Conservation (phyloP, 92 coral and sea anemone genomes). For the Epizoanthus illoricatus region DNA sequence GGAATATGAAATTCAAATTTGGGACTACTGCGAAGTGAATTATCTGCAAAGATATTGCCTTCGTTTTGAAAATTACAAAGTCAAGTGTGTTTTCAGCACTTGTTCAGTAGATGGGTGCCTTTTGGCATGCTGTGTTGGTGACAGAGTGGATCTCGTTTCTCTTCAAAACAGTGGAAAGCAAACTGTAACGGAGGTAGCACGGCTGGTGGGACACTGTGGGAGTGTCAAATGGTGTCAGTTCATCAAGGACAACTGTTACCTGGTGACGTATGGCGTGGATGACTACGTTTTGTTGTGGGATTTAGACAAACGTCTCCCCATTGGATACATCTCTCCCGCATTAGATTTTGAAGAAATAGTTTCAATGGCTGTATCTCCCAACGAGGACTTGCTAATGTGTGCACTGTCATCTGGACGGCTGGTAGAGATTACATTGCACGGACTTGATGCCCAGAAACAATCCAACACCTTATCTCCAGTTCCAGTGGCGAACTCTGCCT, state of each 20-base stretch:
- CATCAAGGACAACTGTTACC: conserved; percentile 6
- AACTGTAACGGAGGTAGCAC: too few species aligned
- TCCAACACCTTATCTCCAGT: too few species aligned
- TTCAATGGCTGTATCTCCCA: conserved; percentile 2
- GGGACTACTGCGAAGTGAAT: background rate
- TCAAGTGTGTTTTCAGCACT: background rate
- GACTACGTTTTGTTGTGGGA: conserved; percentile 2
- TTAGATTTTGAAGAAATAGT: background rate
- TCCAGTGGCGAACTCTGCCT: too few species aligned
- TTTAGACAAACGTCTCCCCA: background rate
- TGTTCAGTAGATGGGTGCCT: conserved; percentile 11
- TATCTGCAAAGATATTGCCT: background rate
- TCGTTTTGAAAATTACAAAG: background rate
- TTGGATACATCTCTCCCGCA: background rate
- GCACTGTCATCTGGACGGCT: too few species aligned
- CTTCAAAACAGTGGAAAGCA: background rate
- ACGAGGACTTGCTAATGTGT: too few species aligned
- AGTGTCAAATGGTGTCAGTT: conserved; percentile 15
- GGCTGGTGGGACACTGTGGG: background rate
- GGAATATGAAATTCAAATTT: background rate
- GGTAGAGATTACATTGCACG: too few species aligned
- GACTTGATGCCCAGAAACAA: too few species aligned
- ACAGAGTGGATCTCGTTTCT: too few species aligned
- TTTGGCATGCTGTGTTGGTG: conserved; percentile 5
- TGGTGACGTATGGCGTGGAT: background rate